Percentiles rank a stretch among this genome's conserved stretches.
phyloP scores from a whole-genome alignment of 2,888 invertebrate genomes.

The Drosophila buzzatii region DNA sequence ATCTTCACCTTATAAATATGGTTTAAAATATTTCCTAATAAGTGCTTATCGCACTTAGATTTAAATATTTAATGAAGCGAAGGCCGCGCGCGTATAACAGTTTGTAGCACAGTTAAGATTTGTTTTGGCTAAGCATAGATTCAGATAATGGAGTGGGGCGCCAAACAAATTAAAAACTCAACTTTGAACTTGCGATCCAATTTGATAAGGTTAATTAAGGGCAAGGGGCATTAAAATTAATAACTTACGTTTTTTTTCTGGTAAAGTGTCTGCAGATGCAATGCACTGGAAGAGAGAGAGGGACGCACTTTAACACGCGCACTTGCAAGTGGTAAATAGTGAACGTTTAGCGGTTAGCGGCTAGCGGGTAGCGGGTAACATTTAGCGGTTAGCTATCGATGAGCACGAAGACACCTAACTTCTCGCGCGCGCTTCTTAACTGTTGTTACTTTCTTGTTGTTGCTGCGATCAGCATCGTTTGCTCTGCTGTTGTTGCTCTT shows the following conservation, averaged over 20 bases:
- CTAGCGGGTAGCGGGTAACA: slow-evolving; percentile 10
- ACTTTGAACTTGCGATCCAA: slow-evolving; percentile 55
- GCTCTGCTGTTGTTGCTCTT: neutral
- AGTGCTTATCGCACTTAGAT: slow-evolving; percentile 60
- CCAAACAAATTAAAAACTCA: slow-evolving; percentile 40
- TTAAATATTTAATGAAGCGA: slow-evolving; percentile 71
- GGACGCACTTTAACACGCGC: slow-evolving; percentile 6
- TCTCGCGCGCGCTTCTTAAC: slow-evolving; percentile 56
- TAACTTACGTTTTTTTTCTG: slow-evolving; percentile 59
- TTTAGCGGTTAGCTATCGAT: slow-evolving; percentile 8
- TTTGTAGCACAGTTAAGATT: slow-evolving; percentile 30
- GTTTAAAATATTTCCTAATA: slow-evolving; percentile 27
- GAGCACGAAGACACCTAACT: slow-evolving; percentile 13
- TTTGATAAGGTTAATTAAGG: slow-evolving; percentile 63
- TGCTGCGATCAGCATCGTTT: slow-evolving; percentile 31
- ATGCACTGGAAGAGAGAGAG: neutral
- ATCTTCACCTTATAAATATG: slow-evolving; percentile 14
- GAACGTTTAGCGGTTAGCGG: slow-evolving; percentile 1
- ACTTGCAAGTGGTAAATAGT: slow-evolving; percentile 12
- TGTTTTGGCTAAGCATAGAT: slow-evolving; percentile 48
- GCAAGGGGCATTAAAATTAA: slow-evolving; percentile 46
- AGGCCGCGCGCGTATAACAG: slow-evolving; percentile 48
- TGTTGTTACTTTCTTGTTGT: slow-evolving; percentile 28
- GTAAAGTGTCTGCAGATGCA: slow-evolving; percentile 22
- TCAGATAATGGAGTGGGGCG: slow-evolving; percentile 33